phyloP scores from a whole-genome alignment of 1,140 invertebrate species.

The Polypedilum pembai region DNA sequence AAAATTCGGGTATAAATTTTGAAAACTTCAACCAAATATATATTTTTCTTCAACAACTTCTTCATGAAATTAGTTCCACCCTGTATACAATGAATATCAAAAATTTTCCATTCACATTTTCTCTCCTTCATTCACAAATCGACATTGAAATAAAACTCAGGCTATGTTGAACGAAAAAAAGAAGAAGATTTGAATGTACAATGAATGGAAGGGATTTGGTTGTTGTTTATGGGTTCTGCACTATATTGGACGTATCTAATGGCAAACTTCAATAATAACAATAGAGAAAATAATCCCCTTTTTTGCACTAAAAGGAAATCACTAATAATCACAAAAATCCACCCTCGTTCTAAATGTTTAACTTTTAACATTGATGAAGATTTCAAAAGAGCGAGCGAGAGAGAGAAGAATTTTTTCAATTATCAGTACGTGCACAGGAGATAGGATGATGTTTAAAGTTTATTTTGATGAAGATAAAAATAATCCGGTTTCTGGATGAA shows the following conservation, averaged over 20 bases:
- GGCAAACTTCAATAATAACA: neutral
- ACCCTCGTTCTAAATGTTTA: neutral
- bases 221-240: neutral
- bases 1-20: too few species aligned
- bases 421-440: neutral
- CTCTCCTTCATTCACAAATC: too few species aligned
- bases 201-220: neutral
- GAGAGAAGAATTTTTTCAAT: neutral
- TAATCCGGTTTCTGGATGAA: neutral
- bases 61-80: too few species aligned
- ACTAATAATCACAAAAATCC: conserved; percentile 12
- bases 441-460: neutral
- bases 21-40: too few species aligned
- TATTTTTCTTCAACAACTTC: too few species aligned
- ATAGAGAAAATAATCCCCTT: neutral
- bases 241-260: conserved; percentile 12
- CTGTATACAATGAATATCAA: too few species aligned
- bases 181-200: neutral
- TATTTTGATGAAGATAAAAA: neutral
- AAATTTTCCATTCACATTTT: too few species aligned
- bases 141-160: too few species aligned
- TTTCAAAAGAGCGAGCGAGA: neutral
- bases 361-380: neutral
- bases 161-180: neutral
- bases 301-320: neutral